Base-by-base conservation (phyloP, 37 sponge, comb jelly and placozoan species). In the Beroe ovata region DNA sequence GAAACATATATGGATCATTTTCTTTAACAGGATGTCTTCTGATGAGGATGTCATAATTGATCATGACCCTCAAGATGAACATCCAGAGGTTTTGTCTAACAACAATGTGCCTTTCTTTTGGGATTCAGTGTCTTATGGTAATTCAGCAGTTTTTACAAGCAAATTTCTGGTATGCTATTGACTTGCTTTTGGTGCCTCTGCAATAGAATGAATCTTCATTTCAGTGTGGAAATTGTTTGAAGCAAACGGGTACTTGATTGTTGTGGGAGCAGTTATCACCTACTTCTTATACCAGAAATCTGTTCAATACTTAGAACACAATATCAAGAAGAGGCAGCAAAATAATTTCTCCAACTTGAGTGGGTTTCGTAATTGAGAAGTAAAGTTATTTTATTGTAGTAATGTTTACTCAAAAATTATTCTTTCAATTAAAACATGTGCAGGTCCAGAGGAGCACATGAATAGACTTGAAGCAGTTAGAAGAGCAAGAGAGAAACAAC, bases 361-460 rank as follows among this genome's bases (percentile, higher is more conserved):
- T 69, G 32, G 32, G 71, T 69, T 16, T 69, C 6, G 63, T 25
- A n/a, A 62, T n/a, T n/a, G 59, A 58, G 16, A 19, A 11, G 18
- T 19, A 58, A 19, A 11, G 59, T 58, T 11, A 58, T 58, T 58
- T 58, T 58, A 58, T 18, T 18, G 18, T 58, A 58, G 18, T 19
- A 58, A 11, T 18, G 59, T 11, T 58, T 58, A 11, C 18, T 11
- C 59, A 58, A 58, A 58, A 58, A 58, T n/a, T n/a, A n/a, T n/a
- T n/a, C n/a, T n/a, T n/a, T n/a, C n/a, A n/a, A n/a, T n/a, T n/a
- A n/a, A n/a, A n/a, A n/a, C n/a, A n/a, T n/a, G n/a, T 16, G 28
- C 20, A 69, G 71, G 71, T 34, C 71, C 71, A 8, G 71, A 69
- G 20, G 71, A 69, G 71, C 71, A 69, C 8, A 69, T 69, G 71